Percentiles rank a stretch among this genome's conserved stretches.
These are phyloP conservation scores for Isaurus tuberculatus DNA, from an alignment of 92 coral and sea anemone genomes.

Conservation along the genomic window DNA sequence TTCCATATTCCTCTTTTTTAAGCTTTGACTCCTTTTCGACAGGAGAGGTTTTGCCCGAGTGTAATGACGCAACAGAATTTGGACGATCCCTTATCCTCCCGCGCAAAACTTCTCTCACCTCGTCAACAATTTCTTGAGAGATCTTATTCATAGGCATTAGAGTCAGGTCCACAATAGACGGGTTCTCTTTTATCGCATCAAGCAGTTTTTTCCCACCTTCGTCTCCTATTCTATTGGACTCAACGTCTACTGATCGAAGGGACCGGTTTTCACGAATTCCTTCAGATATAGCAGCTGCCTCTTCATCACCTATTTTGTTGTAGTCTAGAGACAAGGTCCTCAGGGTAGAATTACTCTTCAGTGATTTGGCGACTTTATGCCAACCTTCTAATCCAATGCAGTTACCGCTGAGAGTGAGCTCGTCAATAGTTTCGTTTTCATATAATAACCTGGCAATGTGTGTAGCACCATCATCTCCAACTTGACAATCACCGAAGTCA, in stretches of 20 bases:
- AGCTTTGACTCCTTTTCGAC: not conserved
- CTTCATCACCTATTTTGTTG: conserved; percentile 86
- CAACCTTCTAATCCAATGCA: conserved; percentile 79
- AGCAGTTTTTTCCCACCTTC: conserved; percentile 85
- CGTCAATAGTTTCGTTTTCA: conserved; percentile 71
- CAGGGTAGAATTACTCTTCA: conserved; percentile 73
- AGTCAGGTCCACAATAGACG: conserved; percentile 84
- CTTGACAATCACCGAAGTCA: conserved; percentile 93
- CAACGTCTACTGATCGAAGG: conserved; percentile 92
- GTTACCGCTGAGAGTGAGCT: conserved; percentile 87
- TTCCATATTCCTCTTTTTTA: not conserved
- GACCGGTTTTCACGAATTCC: conserved; percentile 77
- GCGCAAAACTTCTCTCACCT: conserved; percentile 80
- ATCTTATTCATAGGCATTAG: conserved; percentile 94
- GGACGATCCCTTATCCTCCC: conserved; percentile 70
- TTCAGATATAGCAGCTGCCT: conserved; percentile 82
- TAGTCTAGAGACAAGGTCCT: conserved; percentile 86
- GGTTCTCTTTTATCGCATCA: conserved; percentile 81
- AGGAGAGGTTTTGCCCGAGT: conserved; percentile 18
- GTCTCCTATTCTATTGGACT: conserved; percentile 92
- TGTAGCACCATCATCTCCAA: conserved; percentile 82
- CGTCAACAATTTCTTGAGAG: conserved; percentile 73
- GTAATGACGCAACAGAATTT: conserved; percentile 50
- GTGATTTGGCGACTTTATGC: conserved; percentile 72
- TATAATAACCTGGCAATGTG: conserved; percentile 84